Conservation (phyloP, 92 coral and sea anemone species). For the Pocillopora grandis region DNA sequence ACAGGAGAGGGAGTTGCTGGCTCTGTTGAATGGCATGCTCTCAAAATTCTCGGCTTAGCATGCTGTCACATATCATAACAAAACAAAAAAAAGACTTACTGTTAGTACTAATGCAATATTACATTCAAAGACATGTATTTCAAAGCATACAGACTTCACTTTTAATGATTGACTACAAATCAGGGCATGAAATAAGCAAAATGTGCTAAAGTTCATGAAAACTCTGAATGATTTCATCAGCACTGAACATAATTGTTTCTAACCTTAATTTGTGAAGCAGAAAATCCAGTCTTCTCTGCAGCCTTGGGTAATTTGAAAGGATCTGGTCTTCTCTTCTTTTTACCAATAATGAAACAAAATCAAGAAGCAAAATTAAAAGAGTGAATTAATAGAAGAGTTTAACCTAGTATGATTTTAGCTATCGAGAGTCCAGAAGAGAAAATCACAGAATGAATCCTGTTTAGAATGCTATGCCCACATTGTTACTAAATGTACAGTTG, state of each 20-base stretch:
- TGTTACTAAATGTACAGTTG: too few species aligned
- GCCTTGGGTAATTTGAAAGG: conserved; percentile 74
- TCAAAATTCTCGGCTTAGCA: conserved; percentile 44
- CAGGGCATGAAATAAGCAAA: background rate
- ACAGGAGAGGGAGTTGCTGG: conserved; percentile 26
- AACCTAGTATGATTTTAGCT: too few species aligned
- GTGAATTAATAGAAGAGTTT: too few species aligned
- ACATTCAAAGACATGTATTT: too few species aligned
- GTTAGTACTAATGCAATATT: too few species aligned
- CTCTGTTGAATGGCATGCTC: conserved; percentile 43
- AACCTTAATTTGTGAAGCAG: conserved; percentile 79
- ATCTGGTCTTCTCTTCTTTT: conserved; percentile 56
- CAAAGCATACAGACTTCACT: too few species aligned
- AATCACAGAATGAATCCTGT: too few species aligned
- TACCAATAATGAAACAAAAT: background rate
- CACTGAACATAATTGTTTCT: background rate
- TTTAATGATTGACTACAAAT: too few species aligned
- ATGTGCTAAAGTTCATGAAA: background rate
- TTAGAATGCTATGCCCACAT: too few species aligned
- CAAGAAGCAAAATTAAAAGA: background rate
- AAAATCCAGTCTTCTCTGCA: conserved; percentile 75
- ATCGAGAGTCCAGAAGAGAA: too few species aligned
- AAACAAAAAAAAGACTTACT: background rate
- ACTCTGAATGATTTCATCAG: background rate
- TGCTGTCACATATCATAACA: conserved; percentile 22